Evolutionary conservation across 30 jellyfish, hydroid and myxozoan genomes (phyloP), one percentile per base, ranked within the genome.

Genomic region (Pseudorhiza aurosa): DNA sequence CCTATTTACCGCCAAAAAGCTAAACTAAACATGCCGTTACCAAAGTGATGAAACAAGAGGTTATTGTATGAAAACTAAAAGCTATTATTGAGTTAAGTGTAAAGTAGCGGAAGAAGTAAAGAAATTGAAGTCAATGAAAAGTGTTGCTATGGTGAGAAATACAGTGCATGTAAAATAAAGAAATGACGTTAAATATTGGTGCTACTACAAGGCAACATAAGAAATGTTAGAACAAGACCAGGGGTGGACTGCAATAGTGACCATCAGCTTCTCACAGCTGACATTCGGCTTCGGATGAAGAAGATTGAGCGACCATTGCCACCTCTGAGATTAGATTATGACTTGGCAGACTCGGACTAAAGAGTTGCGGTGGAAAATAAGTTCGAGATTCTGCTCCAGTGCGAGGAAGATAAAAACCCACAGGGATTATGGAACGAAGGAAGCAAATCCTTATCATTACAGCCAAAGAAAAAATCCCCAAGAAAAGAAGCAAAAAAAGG

Each of bases 361-460:
- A 40, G 47, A 40, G 56, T 78, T 1, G 8, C 31, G 26, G 31
- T 63, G 4, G 17, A 36, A 22, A 78, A 60, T 62, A 39, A 22
- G 17, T 78, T 60, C 63, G 60, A 40, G 64, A 37, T 32, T 7
- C 90, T 78, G 1, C 32, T 62, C 18, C 42, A 12, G 2, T 26
- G 58, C 31, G 82, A 49, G 15, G 84, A 76, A 35, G 82, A 76
- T 19, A 78, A 60, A 46, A 0, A 83, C 4, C 62, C 83, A 2
- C n/a, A 78, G 8, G 90, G 43, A 27, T 63, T 60, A 17, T 78
- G 90, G 84, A 45, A 78, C 0, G 79, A 42, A 19, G 84, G 74
- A 63, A 78, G 29, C 2, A 45, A 18, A 44, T 44, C 63, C 10
- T 43, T 29, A 24, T 78, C 19, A 39, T 28, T 18, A 43, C 65